Evolutionary conservation across 2,797 vertebrate genomes (phyloP).

Genomic region (Sebastes vulpes): DNA sequence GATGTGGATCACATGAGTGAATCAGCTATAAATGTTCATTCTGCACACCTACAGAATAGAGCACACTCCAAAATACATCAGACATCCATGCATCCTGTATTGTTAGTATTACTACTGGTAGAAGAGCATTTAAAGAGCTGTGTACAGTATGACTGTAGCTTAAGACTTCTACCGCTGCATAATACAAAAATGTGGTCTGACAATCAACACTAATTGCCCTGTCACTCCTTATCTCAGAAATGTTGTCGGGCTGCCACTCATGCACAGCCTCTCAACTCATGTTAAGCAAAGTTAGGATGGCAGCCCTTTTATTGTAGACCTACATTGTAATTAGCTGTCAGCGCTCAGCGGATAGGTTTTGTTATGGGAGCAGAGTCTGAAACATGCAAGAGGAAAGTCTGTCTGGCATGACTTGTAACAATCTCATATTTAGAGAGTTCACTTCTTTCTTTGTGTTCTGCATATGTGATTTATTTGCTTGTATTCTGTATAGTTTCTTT

Average conservation of each 20-base stretch:
- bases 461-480: neutral
- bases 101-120: neutral
- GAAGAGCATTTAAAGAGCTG: neutral
- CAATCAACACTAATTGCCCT: slow-evolving; percentile 49
- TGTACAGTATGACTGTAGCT: neutral
- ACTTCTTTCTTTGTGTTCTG: neutral
- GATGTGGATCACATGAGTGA: neutral
- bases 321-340: slow-evolving; percentile 76
- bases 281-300: slow-evolving; percentile 62
- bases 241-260: slow-evolving; percentile 70
- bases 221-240: slow-evolving; percentile 44
- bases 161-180: neutral
- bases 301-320: slow-evolving; percentile 61
- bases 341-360: slow-evolving; percentile 34
- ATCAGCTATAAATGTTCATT: neutral
- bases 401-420: slow-evolving; percentile 4
- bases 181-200: slow-evolving; percentile 16
- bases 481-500: neutral
- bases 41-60: neutral
- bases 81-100: neutral
- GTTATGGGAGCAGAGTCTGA: slow-evolving; percentile 37
- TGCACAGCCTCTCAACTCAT: slow-evolving; percentile 31
- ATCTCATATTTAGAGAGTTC: neutral
- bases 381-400: slow-evolving; percentile 20
- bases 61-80: neutral